Evolutionary conservation across 2,888 invertebrate species (phyloP), one percentile per base, ranked within the genome.

Genomic region (Ornithoptera alexandrae): DNA sequence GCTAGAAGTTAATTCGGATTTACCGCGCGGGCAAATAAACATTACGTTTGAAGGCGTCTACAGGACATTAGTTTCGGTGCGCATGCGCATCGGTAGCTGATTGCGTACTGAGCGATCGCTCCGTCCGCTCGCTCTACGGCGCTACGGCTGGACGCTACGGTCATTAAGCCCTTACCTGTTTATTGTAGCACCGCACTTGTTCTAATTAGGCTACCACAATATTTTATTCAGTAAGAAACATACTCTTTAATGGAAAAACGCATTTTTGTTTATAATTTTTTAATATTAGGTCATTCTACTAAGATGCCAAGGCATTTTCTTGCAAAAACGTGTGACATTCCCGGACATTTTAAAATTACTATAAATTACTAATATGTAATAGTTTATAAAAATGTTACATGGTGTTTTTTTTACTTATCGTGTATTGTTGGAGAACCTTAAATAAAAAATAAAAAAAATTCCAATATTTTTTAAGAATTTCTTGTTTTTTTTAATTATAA

Each of bases 11-110:
- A 69, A 75, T 72, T 68, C 74, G 75, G 70, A 65, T 42, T 61
- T 68, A 62, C 61, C 75, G 76, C 81, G 82, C 80, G 80, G 74
- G 73, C 74, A 71, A 70, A 72, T 79, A 80, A 78, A 76, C 84
- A 85, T 86, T 77, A 76, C 80, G 79, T 79, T 78, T 77, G 78
- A 73, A 75, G 71, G 77, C 78, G 74, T 76, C 79, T 76, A 72
- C 64, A 74, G 62, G 69, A 62, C 68, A 73, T 72, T 69, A 65
- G 68, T 72, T 70, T 62, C 69, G 71, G 78, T 89, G 88, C 91
- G 91, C 86, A 85, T 78, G 83, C 91, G 89, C 91, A 87, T 73
- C 83, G 84, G 85, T 85, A 86, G 91, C 86, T 84, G 81, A 79
- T 80, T 76, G 78, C 77, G 78, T 77, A 90, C 90, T 90, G 90